Conservation (phyloP, 2,888 invertebrate species). For the Leptura quadrifasciata region DNA sequence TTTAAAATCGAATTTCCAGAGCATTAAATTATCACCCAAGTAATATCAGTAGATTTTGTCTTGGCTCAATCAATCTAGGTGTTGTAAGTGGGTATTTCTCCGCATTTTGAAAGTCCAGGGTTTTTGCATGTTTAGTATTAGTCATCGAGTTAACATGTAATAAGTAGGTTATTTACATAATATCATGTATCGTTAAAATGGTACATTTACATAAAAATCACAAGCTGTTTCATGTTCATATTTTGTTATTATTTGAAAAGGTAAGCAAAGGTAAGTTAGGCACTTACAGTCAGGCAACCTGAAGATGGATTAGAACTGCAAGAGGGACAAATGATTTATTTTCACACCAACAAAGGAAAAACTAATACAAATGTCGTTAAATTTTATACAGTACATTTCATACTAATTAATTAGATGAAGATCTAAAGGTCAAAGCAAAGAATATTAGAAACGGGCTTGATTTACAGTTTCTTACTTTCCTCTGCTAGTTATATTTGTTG, state of each 20-base stretch:
- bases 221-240: slow-evolving; percentile 27
- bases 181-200: slow-evolving; percentile 9
- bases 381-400: slow-evolving; percentile 45
- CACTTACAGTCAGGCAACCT: slow-evolving; percentile 54
- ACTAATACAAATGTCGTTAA: slow-evolving; percentile 7
- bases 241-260: slow-evolving; percentile 46
- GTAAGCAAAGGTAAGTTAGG: slow-evolving; percentile 63
- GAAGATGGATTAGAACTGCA: slow-evolving; percentile 31
- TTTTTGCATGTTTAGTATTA: slow-evolving; percentile 63
- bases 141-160: slow-evolving; percentile 27
- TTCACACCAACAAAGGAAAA: slow-evolving; percentile 1
- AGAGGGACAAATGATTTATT: slow-evolving; percentile 10
- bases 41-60: slow-evolving; percentile 7
- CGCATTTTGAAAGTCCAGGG: slow-evolving; percentile 61
- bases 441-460: not conserved
- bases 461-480: not conserved
- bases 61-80: not conserved
- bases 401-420: slow-evolving; percentile 30
- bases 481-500: slow-evolving; percentile 2
- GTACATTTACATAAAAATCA: slow-evolving; percentile 16
- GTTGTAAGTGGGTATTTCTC: not conserved
- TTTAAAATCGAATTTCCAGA: not conserved
- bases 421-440: not conserved
- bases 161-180: slow-evolving; percentile 15
- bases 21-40: not conserved